phyloP scores from a whole-genome alignment of 2,797 vertebrate species.

The Acipenser transmontanus region DNA sequence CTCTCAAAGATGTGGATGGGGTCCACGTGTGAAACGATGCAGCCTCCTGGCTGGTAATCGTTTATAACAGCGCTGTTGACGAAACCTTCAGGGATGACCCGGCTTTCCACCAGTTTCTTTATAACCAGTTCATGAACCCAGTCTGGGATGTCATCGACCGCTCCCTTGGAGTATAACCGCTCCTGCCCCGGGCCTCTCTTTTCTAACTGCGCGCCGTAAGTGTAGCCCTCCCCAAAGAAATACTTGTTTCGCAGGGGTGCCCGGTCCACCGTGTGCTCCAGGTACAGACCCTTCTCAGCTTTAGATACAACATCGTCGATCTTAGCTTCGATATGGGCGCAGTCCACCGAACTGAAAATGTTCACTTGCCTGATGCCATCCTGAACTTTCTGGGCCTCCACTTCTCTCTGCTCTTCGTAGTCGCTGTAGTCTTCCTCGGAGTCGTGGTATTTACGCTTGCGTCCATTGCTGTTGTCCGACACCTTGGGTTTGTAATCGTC shows the following conservation, averaged over 20 bases:
- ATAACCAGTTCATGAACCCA: slow-evolving; percentile 96
- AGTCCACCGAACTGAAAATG: slow-evolving; percentile 83
- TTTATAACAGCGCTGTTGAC: slow-evolving; percentile 98
- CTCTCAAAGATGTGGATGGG: slow-evolving; percentile 96
- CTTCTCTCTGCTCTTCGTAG: slow-evolving; percentile 70
- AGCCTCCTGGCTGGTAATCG: slow-evolving; percentile 95
- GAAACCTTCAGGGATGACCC: slow-evolving; percentile 87
- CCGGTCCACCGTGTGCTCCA: slow-evolving; percentile 91
- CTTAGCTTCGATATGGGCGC: slow-evolving; percentile 80
- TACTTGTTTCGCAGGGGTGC: slow-evolving; percentile 96
- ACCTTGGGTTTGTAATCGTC: slow-evolving; percentile 63
- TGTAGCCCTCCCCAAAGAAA: slow-evolving; percentile 98
- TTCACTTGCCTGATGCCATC: slow-evolving; percentile 80
- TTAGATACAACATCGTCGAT: slow-evolving; percentile 91
- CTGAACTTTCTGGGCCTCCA: slow-evolving; percentile 81
- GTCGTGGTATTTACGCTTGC: slow-evolving; percentile 77
- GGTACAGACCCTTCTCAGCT: slow-evolving; percentile 87
- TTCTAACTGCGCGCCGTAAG: slow-evolving; percentile 92
- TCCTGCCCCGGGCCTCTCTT: slow-evolving; percentile 93
- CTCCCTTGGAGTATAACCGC: slow-evolving; percentile 84
- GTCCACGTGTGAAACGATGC: slow-evolving; percentile 96
- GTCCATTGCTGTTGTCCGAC: slow-evolving; percentile 36
- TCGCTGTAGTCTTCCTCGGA: slow-evolving; percentile 77
- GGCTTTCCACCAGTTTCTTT: slow-evolving; percentile 77
- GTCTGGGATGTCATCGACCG: slow-evolving; percentile 87